phyloP scores from a whole-genome alignment of 2,888 invertebrate species.

The Drosophila demipolita region DNA sequence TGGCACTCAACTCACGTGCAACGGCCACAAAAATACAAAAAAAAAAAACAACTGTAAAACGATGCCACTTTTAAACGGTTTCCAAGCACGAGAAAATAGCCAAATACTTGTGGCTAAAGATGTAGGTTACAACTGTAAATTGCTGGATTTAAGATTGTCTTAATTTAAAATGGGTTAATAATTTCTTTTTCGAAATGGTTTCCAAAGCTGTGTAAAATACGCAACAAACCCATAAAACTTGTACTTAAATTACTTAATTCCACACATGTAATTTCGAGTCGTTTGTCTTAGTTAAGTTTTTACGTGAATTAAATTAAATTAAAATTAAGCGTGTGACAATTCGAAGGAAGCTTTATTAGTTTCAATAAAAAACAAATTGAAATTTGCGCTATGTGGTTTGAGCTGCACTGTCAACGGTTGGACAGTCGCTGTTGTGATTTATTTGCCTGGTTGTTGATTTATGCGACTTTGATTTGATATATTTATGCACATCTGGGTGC shows the following conservation, averaged over 20 bases:
- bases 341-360: not conserved
- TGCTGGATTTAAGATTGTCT: not conserved
- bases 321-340: not conserved
- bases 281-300: not conserved
- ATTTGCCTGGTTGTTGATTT: conserved; percentile 50
- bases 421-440: conserved; percentile 40
- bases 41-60: conserved; percentile 18
- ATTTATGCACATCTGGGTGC: conserved; percentile 16
- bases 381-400: conserved; percentile 22
- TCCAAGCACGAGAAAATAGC: conserved; percentile 2
- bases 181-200: not conserved
- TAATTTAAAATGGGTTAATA: not conserved
- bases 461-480: conserved; percentile 56
- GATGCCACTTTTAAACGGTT: conserved; percentile 20
- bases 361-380: not conserved
- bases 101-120: conserved; percentile 1
- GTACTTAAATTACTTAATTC: not conserved
- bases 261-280: not conserved
- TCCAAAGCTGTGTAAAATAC: not conserved
- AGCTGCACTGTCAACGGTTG: conserved; percentile 40
- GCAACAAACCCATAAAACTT: not conserved
- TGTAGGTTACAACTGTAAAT: not conserved
- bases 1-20: conserved; percentile 56
- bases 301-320: not conserved
- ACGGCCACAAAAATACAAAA: conserved; percentile 9